Base-by-base conservation (phyloP, 2,888 invertebrate species). In the Neoascia interrupta region DNA sequence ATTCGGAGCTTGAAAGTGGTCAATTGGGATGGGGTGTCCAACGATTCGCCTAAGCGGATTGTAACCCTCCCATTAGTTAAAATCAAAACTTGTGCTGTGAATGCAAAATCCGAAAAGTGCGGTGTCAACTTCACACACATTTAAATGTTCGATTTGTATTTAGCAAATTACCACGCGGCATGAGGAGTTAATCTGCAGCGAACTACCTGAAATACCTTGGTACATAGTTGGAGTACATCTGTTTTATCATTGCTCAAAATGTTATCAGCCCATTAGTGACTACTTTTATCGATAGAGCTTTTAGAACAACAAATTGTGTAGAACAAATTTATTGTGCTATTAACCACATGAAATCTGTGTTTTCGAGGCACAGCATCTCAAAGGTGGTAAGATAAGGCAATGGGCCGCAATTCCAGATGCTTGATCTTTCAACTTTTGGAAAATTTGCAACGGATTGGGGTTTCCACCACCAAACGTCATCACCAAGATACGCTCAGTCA, bases 121-220 rank as follows among this genome's bases (percentile, higher is more conserved):
- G n/a, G n/a, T n/a, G n/a, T n/a, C n/a, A n/a, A n/a, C n/a, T n/a
- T n/a, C n/a, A n/a, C n/a, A n/a, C n/a, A n/a, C n/a, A n/a, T n/a
- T n/a, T n/a, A 56, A 56, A 11, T 58, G 49, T 26, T 58, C 58
- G 0, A 26, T 49, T 13, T 69, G 68, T 18, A 69, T 69, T 4
- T 51, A 60, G n/a, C 60, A 49, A 8, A 23, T 34, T 0, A 28
- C 8, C 11, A 39, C 54, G 5, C 11, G 41, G 51, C 63, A 49
- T 5, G 51, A 49, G 34, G 28, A 26, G n/a, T 18, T 37, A 2
- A 51, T 51, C 1, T 4, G 16, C 11, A 49, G 28, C 13, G 28
- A 23, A 39, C 1, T 15, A 0, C 63, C 49, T 19, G 51, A 41
- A 31, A 28, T 41, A 2, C 51, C 39, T 13, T 51, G 51, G 51